Percentiles rank a stretch among this genome's conserved stretches.
These are phyloP conservation scores for Leptinotarsa haldemani DNA, from an alignment of 2,888 invertebrate species.

Conservation along the genomic window DNA sequence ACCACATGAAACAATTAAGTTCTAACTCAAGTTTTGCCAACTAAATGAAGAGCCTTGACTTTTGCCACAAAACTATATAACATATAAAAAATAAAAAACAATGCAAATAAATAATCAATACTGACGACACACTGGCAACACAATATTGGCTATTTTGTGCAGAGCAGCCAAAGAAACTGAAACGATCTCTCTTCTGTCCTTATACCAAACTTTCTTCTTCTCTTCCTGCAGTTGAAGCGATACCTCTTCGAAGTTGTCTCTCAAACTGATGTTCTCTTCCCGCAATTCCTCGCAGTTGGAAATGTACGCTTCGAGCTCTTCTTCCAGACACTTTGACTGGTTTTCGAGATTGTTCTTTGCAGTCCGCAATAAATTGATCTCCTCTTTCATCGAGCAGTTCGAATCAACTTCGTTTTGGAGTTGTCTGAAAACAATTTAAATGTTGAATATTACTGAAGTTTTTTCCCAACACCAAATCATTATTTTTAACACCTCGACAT, in stretches of 20 bases:
- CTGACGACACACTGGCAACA: conserved; percentile 51
- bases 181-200: conserved; percentile 46
- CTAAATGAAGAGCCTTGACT: neutral
- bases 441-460: too few relatives aligned
- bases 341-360: conserved; percentile 35
- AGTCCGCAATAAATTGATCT: conserved; percentile 27
- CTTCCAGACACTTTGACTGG: conserved; percentile 41
- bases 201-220: conserved; percentile 53
- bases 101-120: conserved; percentile 34
- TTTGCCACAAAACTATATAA: neutral
- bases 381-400: conserved; percentile 34
- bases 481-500: too few relatives aligned
- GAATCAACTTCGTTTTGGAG: conserved; percentile 30
- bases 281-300: conserved; percentile 40
- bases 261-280: conserved; percentile 42
- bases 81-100: neutral
- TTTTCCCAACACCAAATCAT: too few relatives aligned
- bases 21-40: neutral
- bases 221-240: conserved; percentile 46
- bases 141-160: conserved; percentile 50
- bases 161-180: conserved; percentile 51
- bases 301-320: conserved; percentile 44
- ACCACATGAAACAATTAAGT: too few relatives aligned
- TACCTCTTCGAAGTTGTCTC: conserved; percentile 39
- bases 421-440: conserved; percentile 29